Percentiles rank a stretch among this genome's conserved stretches.
Evolutionary conservation across 2,797 vertebrate genomes (phyloP).

Genomic region (Manis crassicaudata): DNA sequence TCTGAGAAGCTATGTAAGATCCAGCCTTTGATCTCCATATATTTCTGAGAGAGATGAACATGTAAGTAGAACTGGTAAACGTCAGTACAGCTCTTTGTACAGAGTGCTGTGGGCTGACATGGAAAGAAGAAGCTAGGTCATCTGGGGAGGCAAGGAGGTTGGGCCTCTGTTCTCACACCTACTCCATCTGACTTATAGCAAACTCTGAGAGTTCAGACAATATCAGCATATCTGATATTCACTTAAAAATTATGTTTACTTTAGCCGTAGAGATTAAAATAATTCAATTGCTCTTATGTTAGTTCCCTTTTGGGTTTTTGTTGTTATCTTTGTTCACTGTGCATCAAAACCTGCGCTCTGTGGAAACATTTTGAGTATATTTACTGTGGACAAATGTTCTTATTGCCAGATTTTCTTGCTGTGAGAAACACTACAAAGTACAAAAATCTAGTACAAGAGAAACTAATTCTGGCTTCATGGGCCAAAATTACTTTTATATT

Average conservation of each 20-base stretch:
- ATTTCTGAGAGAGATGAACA: neutral
- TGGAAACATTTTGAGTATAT: slow-evolving; percentile 1
- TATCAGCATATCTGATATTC: neutral
- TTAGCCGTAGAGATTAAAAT: neutral
- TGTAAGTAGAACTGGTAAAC: neutral
- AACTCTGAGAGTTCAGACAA: neutral
- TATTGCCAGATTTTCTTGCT: slow-evolving; percentile 3
- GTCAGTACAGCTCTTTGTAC: neutral
- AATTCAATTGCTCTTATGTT: neutral
- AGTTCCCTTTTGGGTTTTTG: neutral
- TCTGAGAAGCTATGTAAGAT: neutral
- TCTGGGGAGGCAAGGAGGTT: neutral
- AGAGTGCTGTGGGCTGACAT: neutral
- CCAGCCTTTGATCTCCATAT: neutral
- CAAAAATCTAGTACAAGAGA: slow-evolving; percentile 4
- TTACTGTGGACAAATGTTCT: neutral
- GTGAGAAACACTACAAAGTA: slow-evolving; percentile 18
- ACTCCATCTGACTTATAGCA: neutral
- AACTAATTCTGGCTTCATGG: slow-evolving; percentile 17
- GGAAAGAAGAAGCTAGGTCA: neutral
- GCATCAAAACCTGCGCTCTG: slow-evolving; percentile 4
- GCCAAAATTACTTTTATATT: neutral
- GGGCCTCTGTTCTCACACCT: neutral
- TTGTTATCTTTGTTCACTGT: neutral
- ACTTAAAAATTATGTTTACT: slow-evolving; percentile 8